phyloP scores from a whole-genome alignment of 2,113 vertebrate species.

The Pelodiscus sinensis region DNA sequence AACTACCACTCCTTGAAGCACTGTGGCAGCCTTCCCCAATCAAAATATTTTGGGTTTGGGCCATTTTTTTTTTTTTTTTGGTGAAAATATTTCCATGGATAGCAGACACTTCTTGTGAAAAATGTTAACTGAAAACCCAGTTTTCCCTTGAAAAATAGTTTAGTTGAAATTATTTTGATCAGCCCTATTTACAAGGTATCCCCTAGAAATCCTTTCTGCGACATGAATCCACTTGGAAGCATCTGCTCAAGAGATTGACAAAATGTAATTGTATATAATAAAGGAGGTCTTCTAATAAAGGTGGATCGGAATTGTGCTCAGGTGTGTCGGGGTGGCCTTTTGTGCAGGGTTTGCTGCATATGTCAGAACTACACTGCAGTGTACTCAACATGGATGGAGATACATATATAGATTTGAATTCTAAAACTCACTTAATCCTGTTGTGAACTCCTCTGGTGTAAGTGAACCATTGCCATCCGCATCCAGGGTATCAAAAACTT shows the following conservation, averaged over 20 bases:
- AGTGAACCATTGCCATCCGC: constrained; percentile 90
- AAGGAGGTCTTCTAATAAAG: background rate
- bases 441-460: constrained; percentile 89
- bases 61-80: background rate
- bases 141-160: background rate
- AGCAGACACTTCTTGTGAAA: background rate
- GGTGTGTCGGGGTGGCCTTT: background rate
- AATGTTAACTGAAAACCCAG: background rate
- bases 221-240: background rate
- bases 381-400: background rate
- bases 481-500: constrained; percentile 90
- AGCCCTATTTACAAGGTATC: background rate
- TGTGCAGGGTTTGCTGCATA: background rate
- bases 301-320: background rate
- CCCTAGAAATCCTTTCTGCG: background rate
- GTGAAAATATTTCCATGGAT: background rate
- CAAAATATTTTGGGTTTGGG: background rate
- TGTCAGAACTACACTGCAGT: background rate
- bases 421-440: constrained; percentile 89
- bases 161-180: background rate
- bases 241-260: background rate
- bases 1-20: background rate
- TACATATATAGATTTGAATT: background rate
- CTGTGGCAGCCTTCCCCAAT: background rate
- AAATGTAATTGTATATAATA: background rate